Conservation (phyloP, 92 coral and sea anemone genomes). For the Epizoanthus fatuus region DNA sequence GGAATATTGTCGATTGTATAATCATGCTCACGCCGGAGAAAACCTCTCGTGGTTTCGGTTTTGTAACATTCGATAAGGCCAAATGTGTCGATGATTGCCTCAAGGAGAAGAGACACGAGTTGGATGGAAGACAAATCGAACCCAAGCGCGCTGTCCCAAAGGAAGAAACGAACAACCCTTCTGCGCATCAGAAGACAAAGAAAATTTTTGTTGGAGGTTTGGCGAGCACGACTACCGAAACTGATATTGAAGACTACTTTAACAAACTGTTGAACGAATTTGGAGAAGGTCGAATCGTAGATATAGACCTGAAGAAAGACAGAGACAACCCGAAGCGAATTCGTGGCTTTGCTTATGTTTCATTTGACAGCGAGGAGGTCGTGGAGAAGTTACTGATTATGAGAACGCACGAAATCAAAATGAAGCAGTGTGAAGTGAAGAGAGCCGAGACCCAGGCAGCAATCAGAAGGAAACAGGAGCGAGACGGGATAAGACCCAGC, state of each 20-base stretch:
- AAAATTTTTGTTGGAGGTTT: constrained; percentile 97
- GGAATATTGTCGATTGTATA: constrained; percentile 94
- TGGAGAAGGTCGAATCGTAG: constrained; percentile 90
- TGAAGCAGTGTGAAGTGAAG: constrained; percentile 96
- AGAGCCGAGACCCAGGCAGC: constrained; percentile 93
- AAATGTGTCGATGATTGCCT: constrained; percentile 91
- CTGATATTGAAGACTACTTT: constrained; percentile 90
- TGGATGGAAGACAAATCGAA: constrained; percentile 95
- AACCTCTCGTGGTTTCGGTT: constrained; percentile 97
- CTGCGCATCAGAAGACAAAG: constrained; percentile 72
- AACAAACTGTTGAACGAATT: constrained; percentile 74
- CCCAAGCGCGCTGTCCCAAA: constrained; percentile 97
- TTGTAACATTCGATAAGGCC: constrained; percentile 90
- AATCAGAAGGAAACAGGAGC: constrained; percentile 88
- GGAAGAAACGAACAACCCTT: constrained; percentile 85
- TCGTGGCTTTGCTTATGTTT: constrained; percentile 96
- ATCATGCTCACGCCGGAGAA: constrained; percentile 89
- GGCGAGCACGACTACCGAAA: constrained; percentile 96
- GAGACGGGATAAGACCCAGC: constrained; percentile 59
- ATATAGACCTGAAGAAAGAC: constrained; percentile 90
- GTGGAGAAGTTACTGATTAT: constrained; percentile 92
- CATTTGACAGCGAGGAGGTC: constrained; percentile 91
- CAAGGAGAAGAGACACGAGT: constrained; percentile 76
- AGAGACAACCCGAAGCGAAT: constrained; percentile 90
- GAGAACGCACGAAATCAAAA: constrained; percentile 91